Conservation (phyloP, 2,888 invertebrate genomes). For the Hoplodrina ambigua region DNA sequence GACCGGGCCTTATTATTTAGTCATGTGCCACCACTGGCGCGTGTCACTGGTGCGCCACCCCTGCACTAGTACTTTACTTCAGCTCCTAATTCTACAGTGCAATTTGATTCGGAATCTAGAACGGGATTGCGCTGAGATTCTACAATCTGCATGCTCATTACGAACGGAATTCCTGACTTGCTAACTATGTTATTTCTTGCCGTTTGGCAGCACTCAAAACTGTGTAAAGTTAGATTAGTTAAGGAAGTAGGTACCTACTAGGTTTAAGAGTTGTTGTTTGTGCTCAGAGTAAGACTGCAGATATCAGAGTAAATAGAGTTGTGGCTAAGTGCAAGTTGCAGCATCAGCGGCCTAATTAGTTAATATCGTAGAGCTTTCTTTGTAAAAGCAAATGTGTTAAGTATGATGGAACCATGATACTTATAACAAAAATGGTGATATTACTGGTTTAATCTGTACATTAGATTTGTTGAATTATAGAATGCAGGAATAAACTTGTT, state of each 20-base stretch:
- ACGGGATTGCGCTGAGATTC: slow-evolving; percentile 44
- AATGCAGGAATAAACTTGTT: too few species aligned
- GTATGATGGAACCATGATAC: too few species aligned
- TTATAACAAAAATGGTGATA: too few species aligned
- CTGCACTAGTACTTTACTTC: neutral
- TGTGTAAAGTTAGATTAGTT: slow-evolving; percentile 34
- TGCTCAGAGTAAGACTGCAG: neutral
- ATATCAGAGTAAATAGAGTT: neutral
- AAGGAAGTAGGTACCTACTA: slow-evolving; percentile 7
- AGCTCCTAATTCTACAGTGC: slow-evolving; percentile 7
- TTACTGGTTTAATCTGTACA: too few species aligned
- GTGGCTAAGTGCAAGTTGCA: too few species aligned
- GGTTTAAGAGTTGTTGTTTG: slow-evolving; percentile 15
- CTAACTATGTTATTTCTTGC: slow-evolving; percentile 45
- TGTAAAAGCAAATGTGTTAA: too few species aligned
- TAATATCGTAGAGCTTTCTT: too few species aligned
- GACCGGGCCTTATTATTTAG: too few species aligned
- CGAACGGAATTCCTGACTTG: slow-evolving; percentile 37
- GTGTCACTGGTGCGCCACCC: too few species aligned
- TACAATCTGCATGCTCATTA: slow-evolving; percentile 52
- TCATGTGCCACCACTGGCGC: too few species aligned
- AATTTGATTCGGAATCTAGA: slow-evolving; percentile 33
- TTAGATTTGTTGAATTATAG: too few species aligned
- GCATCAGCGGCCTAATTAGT: too few species aligned
- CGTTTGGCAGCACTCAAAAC: slow-evolving; percentile 42